Base-by-base conservation (phyloP, 1,140 invertebrate genomes). In the Trichogramma pretiosum region DNA sequence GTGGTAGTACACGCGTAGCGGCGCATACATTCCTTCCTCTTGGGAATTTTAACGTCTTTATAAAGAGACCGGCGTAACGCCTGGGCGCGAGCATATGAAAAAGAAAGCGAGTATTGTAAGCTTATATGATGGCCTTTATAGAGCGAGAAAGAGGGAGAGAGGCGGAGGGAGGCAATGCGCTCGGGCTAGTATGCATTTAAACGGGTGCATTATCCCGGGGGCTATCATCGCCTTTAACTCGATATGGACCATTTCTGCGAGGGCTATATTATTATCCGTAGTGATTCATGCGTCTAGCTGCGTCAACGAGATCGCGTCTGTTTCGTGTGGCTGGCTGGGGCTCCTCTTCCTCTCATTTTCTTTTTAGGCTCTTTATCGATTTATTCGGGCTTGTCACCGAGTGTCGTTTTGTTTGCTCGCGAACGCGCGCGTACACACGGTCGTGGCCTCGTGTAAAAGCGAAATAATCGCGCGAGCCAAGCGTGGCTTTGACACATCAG, bases 111-210 rank as follows among this genome's bases (percentile, higher is more conserved):
- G n/a, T n/a, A n/a, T n/a, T n/a, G n/a, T n/a, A n/a, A n/a, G n/a
- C n/a, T n/a, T n/a, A n/a, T n/a, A n/a, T n/a, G n/a, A n/a, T n/a
- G n/a, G n/a, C n/a, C n/a, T n/a, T n/a, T n/a, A n/a, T n/a, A n/a
- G n/a, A n/a, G n/a, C n/a, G n/a, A n/a, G n/a, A n/a, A n/a, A n/a
- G n/a, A n/a, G n/a, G n/a, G n/a, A n/a, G n/a, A n/a, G n/a, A n/a
- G n/a, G n/a, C 46, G 37, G 39, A 30, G 38, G 57, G 52, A 59
- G 48, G 38, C 59, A 61, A 61, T 58, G 53, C 50, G 39, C 8
- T 5, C 21, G 52, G 50, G 52, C 59, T 59, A 67, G 63, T 61
- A 68, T 67, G 65, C 64, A 67, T 67, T 68, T 67, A 67, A 68
- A 67, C 56, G 56, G 61, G 59, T 63, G 58, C 60, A 68, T 68